Base-by-base conservation (phyloP, 1,140 invertebrate genomes). In the Atta texana region DNA sequence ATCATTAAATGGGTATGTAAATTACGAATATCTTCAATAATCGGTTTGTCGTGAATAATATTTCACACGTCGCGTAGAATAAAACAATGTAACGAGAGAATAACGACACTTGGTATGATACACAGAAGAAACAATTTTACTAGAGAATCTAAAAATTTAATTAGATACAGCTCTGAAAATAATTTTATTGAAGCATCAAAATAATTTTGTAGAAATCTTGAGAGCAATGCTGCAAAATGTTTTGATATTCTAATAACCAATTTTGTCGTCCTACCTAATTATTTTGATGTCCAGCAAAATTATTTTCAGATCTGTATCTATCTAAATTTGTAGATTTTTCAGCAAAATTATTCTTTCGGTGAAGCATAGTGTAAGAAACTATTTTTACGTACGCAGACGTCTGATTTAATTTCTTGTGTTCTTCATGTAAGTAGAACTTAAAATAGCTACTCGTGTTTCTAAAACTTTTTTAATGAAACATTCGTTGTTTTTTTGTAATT, bases 401-500 rank as follows among this genome's bases (percentile, higher is more conserved):
- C 3, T 44, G 55, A 31, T 49, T 53, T n/a, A 75, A 57, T 66
- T 5, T 16, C 8, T 18, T 14, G 1, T n/a, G 1, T 8, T 21
- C n/a, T 44, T 75, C 64, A 21, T 2, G 34, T 75, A 74, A 10
- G 0, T 24, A 55, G 18, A 21, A 55, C 14, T 31, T 24, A 16
- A 72, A n/a, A 10, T 53, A 31, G 0, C 7, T 53, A 16, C 16
- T 75, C 3, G 28, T 55, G 12, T 75, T 75, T 75, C 0, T 57
- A 14, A 51, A 75, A 21, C 1, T 39, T 57, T 57, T 57, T 75
- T 1, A 12, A n/a, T 8, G 24, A 59, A 75, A 24, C 1, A 16
- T 75, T 7, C 3, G 39, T 75, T 74, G 21, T 72, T 10, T 31
- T 7, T 74, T 34, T 74, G 18, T 74, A 72, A 53, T 12, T 18